phyloP scores from a whole-genome alignment of 2,888 invertebrate genomes.

The Pyrrhia umbra region DNA sequence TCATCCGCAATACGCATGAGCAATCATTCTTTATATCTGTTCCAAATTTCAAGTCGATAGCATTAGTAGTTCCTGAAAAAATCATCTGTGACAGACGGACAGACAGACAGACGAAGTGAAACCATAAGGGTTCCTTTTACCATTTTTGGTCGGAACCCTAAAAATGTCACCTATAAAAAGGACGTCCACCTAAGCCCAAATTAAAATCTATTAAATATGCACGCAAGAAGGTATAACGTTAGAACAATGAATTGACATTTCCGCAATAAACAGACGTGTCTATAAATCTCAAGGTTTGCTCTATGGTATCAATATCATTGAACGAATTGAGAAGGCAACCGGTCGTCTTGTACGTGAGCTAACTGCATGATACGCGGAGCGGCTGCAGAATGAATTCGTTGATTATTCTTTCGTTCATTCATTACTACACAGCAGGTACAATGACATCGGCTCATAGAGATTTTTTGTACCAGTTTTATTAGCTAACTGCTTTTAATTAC shows the following conservation, averaged over 20 bases:
- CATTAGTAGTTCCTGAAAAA: no score
- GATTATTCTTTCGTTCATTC: constrained; percentile 78
- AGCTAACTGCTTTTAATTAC: constrained; percentile 42
- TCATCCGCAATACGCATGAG: no score
- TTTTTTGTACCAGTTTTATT: constrained; percentile 57
- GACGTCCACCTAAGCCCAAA: constrained; percentile 15
- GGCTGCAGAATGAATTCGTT: constrained; percentile 69
- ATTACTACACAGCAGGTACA: constrained; percentile 63
- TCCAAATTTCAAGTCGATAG: no score
- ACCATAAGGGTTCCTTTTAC: no score
- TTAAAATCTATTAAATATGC: constrained; percentile 44
- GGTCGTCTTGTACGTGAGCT: constrained; percentile 77
- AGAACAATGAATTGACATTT: constrained; percentile 54
- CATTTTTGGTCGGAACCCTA: no score
- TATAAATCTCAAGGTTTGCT: constrained; percentile 62
- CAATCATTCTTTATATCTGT: no score
- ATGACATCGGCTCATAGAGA: constrained; percentile 66
- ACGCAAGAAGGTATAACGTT: constrained; percentile 26
- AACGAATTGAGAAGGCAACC: constrained; percentile 75
- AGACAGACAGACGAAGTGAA: no score
- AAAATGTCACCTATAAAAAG: neutral
- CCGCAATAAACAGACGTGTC: constrained; percentile 61
- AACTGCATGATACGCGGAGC: constrained; percentile 72
- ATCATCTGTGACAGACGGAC: no score
- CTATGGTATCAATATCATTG: constrained; percentile 66